These are phyloP conservation scores for Digitonthophagus gazella DNA, from an alignment of 2,888 invertebrate species.

Conservation along the genomic window DNA sequence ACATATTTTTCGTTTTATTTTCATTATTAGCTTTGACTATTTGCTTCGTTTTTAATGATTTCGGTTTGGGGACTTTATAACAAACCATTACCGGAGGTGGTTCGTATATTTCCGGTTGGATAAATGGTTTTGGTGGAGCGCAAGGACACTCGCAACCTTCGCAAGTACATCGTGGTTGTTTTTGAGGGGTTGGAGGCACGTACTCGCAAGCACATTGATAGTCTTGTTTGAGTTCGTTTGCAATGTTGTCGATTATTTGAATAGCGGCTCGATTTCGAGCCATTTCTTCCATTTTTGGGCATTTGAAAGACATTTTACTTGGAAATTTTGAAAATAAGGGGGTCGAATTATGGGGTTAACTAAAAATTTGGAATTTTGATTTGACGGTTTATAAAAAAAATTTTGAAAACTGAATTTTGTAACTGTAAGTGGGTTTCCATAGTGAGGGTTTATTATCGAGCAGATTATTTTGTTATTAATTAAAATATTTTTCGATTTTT, in stretches of 20 bases:
- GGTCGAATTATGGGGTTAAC: constrained; percentile 8
- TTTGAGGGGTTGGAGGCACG: not conserved
- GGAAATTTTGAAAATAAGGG: constrained; percentile 7
- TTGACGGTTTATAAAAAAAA: not conserved
- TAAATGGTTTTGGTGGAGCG: constrained; percentile 8
- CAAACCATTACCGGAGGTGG: constrained; percentile 34
- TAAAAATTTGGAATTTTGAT: constrained; percentile 24
- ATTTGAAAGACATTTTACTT: constrained; percentile 39
- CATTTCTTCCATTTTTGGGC: constrained; percentile 30
- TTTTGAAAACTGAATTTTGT: not conserved
- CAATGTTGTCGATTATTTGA: constrained; percentile 19
- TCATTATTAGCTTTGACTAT: not conserved
- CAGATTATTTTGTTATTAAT: too few species aligned
- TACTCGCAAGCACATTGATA: constrained; percentile 20
- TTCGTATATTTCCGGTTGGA: constrained; percentile 10
- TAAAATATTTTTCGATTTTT: too few species aligned
- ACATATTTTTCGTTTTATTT: not conserved
- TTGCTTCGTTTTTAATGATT: constrained; percentile 21
- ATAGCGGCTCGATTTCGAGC: constrained; percentile 19
- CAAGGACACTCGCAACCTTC: constrained; percentile 19
- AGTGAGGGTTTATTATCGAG: not conserved
- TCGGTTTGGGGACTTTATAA: constrained; percentile 32
- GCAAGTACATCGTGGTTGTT: not conserved
- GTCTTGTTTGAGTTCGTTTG: constrained; percentile 20
- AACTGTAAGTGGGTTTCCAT: not conserved